phyloP scores from a whole-genome alignment of 53 echinoderm and acorn worm species.

The Antedon mediterranea region DNA sequence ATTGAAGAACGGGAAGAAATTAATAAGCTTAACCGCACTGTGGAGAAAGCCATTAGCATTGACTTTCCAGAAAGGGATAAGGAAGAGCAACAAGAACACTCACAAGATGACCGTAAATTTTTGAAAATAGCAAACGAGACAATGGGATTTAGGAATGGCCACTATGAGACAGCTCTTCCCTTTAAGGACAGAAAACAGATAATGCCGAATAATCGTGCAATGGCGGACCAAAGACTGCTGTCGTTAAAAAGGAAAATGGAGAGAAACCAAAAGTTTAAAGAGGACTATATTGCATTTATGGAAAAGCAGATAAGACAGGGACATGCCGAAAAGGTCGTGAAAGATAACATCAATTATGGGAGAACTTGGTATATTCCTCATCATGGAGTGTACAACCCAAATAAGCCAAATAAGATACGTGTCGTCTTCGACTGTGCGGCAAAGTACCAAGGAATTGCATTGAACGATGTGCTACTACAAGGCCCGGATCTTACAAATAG shows the following conservation, averaged over 20 bases:
- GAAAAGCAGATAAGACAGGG: background rate
- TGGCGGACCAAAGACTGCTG: constrained; percentile 5
- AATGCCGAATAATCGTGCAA: background rate
- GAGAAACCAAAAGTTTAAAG: background rate
- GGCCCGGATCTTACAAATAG: constrained; percentile 21
- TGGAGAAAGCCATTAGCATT: background rate
- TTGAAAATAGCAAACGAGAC: background rate
- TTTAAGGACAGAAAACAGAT: background rate
- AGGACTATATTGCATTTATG: constrained; percentile 7
- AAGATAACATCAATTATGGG: background rate
- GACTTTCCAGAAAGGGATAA: background rate
- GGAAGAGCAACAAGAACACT: background rate
- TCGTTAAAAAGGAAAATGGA: background rate
- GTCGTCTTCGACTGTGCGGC: background rate
- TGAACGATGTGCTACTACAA: constrained; percentile 12
- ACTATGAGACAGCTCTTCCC: background rate
- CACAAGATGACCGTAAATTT: background rate
- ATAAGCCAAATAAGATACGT: background rate
- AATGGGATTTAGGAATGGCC: background rate
- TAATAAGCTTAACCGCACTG: background rate
- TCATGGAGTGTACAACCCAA: background rate
- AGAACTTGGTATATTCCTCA: background rate
- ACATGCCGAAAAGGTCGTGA: background rate
- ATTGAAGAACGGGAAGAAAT: background rate
- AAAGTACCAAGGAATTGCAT: constrained; percentile 2